A percentile compares a stretch with the other conserved stretches of the same genome.
These are phyloP conservation scores for Naso thynnoides DNA, from an alignment of 2,797 vertebrate genomes.

Conservation along the genomic window DNA sequence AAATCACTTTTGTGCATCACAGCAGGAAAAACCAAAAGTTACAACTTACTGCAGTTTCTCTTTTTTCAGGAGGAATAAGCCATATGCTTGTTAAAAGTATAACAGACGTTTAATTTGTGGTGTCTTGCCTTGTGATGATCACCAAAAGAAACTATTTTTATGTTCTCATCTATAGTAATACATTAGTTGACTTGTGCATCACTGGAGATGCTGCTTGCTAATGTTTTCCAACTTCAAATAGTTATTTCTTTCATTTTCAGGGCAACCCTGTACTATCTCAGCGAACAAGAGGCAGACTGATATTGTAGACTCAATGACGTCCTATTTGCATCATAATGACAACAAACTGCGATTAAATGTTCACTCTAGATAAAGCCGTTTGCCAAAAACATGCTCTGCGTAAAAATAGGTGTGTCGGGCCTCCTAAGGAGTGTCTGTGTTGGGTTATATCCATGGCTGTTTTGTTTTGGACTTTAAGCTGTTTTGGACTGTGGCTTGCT, in stretches of 20 bases:
- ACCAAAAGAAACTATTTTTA: no score
- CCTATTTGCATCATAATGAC: constrained; percentile 5
- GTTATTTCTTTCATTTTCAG: neutral
- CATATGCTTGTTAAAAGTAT: neutral
- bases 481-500: neutral
- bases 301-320: neutral
- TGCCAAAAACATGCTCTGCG: neutral
- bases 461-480: neutral
- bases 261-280: neutral
- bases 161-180: no score
- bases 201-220: neutral
- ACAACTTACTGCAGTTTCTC: neutral
- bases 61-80: neutral
- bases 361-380: constrained; percentile 5
- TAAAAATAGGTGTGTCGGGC: constrained; percentile 35
- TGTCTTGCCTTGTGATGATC: neutral
- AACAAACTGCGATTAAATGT: constrained; percentile 3
- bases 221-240: neutral
- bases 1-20: neutral
- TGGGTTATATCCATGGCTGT: neutral
- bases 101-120: neutral
- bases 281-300: neutral
- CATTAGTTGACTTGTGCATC: neutral
- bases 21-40: neutral
- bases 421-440: constrained; percentile 38